These are phyloP conservation scores for Ciconia boyciana DNA, from an alignment of 2,113 vertebrate species.

Conservation along the genomic window DNA sequence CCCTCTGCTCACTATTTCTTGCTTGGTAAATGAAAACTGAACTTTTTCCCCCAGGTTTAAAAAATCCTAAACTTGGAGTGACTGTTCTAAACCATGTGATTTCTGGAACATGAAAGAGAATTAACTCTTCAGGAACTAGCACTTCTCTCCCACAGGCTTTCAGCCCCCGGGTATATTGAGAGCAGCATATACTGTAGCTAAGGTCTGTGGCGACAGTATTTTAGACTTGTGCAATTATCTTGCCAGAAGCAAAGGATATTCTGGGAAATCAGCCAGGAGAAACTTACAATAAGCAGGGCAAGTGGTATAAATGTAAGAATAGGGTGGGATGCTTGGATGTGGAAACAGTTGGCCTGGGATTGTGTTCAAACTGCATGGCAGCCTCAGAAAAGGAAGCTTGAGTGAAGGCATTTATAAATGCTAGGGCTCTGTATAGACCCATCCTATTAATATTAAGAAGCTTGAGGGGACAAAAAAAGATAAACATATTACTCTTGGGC, in stretches of 20 bases:
- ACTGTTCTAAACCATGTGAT: not conserved
- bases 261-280: constrained; percentile 42
- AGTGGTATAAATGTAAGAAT: constrained; percentile 41
- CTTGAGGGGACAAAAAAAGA: not conserved
- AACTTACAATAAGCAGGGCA: constrained; percentile 50
- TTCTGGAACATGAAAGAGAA: not conserved
- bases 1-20: not conserved
- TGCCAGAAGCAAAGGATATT: constrained; percentile 50
- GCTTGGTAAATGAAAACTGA: not conserved
- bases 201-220: not conserved
- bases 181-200: not conserved
- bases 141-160: not conserved
- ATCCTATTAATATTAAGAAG: not conserved
- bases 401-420: not conserved
- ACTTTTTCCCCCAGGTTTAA: not conserved
- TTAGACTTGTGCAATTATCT: constrained; percentile 34
- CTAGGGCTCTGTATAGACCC: not conserved
- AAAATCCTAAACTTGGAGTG: not conserved
- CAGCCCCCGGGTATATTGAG: not conserved
- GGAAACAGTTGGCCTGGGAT: constrained; percentile 7
- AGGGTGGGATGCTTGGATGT: constrained; percentile 42
- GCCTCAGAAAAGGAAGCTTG: not conserved
- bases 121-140: constrained; percentile 7
- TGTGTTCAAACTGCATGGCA: not conserved
- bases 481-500: not conserved